Conservation (phyloP, 2,797 vertebrate genomes). For the Nyctalus aviator region DNA sequence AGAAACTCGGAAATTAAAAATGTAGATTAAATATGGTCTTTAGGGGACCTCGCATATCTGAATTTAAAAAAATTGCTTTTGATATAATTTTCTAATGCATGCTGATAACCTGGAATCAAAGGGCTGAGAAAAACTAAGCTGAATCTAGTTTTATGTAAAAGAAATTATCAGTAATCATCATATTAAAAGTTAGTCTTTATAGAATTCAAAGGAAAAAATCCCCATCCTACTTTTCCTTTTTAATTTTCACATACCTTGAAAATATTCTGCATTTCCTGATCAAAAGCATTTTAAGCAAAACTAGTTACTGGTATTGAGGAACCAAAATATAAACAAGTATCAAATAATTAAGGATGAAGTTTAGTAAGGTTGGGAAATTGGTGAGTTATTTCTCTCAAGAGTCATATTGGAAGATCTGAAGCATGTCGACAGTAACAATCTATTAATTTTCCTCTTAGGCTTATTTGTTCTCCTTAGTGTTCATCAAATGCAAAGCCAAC, state of each 20-base stretch:
- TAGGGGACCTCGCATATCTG: background rate
- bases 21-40: background rate
- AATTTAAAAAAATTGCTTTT: background rate
- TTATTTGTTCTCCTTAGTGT: slow-evolving; percentile 46
- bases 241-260: background rate
- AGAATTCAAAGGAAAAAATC: background rate
- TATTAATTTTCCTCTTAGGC: slow-evolving; percentile 20
- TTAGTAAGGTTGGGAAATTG: background rate
- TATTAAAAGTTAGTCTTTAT: background rate
- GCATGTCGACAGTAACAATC: background rate
- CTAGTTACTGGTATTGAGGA: background rate
- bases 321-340: background rate
- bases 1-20: background rate
- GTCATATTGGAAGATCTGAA: background rate
- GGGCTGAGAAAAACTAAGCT: background rate
- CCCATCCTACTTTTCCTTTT: background rate
- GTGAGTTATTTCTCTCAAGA: background rate
- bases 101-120: background rate
- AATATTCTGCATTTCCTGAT: background rate
- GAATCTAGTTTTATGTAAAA: background rate
- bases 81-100: background rate
- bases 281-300: background rate
- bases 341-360: background rate
- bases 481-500: slow-evolving; percentile 32
- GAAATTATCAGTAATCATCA: background rate